phyloP scores from a whole-genome alignment of 2,113 vertebrate genomes.

The Meleagris gallopavo region DNA sequence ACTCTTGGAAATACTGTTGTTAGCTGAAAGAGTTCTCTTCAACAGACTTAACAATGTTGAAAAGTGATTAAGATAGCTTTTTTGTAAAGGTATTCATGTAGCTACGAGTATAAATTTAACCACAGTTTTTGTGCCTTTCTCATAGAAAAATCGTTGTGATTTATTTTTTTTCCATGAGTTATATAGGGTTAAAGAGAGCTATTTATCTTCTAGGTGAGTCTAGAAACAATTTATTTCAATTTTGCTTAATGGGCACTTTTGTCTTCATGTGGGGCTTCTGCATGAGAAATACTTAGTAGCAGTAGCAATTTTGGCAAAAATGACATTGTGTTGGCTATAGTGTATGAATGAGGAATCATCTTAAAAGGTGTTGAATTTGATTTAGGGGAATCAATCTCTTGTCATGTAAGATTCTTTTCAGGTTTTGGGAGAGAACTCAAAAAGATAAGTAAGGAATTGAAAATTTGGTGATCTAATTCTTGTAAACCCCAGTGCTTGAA shows the following conservation, averaged over 20 bases:
- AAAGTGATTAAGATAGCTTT: neutral
- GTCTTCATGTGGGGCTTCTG: neutral
- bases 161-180: neutral
- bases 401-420: neutral
- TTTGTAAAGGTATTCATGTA: neutral
- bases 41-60: neutral
- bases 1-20: neutral
- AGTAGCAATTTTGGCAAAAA: neutral
- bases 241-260: neutral
- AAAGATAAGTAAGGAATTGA: neutral
- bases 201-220: neutral
- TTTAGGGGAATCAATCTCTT: neutral
- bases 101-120: neutral
- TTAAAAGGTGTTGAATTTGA: neutral
- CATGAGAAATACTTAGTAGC: neutral
- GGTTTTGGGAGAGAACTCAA: neutral
- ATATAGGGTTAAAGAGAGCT: neutral
- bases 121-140: neutral
- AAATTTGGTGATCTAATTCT: neutral
- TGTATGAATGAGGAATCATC: neutral
- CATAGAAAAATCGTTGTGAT: neutral
- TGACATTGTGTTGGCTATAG: neutral
- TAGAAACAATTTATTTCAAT: neutral
- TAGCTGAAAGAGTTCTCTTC: neutral
- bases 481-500: slow-evolving; percentile 11